Evolutionary conservation across 1,140 invertebrate species (phyloP), one percentile per base, ranked within the genome.

Genomic region (Bombus sibiricus): DNA sequence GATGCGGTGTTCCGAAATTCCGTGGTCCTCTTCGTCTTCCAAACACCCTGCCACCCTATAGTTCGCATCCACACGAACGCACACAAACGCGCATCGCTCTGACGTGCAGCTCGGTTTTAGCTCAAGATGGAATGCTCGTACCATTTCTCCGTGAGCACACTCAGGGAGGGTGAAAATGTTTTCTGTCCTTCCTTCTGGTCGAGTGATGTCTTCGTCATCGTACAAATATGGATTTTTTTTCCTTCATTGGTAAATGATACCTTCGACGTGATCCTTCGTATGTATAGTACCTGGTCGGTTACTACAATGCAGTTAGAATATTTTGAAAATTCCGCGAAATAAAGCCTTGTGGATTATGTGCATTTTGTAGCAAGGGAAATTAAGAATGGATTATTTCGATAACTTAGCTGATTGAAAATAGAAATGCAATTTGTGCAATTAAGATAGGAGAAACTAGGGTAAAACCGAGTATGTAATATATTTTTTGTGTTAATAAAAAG

Each of bases 1-100:
- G 88, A 93, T 93, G 91, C 90, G 91, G 91, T 94, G 91, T 92
- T 94, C 92, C 89, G 90, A 93, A 94, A 92, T 91, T 92, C 92
- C 76, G 89, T 78, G 90, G 90, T 93, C 91, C 93, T 93, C 91
- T 93, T 92, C 92, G 91, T 93, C 92, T 93, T 92, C 89, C 86
- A 88, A 93, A 93, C 91, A 93, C 91, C 91, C 92, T 90, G 88
- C 88, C 90, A 91, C 89, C 86, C 89, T 83, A 89, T 83, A 86
- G 82, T 80, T 66, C 73, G 77, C 86, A 81, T 69, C 76, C 81
- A 74, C 81, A 59, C 66, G 59, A 69, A 75, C 77, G 79, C 82
- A 85, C 32, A 82, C 76, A 53, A 34, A 64, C 72, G 59, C 80
- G 43, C 64, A 41, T 39, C 72, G 75, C 73, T 87, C 81, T 84